phyloP scores from a whole-genome alignment of 2,888 invertebrate species.

The Elmis aenea region DNA sequence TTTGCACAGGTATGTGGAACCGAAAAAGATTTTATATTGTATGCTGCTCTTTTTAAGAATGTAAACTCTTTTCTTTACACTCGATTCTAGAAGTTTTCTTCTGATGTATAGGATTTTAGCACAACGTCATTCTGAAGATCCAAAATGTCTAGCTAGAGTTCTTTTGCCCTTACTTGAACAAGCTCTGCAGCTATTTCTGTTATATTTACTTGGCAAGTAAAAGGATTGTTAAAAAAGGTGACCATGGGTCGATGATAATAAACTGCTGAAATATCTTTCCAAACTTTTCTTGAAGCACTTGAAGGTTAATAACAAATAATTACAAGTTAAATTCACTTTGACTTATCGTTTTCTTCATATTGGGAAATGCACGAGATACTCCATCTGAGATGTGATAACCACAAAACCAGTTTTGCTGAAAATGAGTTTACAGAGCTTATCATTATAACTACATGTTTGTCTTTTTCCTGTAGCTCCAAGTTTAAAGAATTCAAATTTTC shows the following conservation, averaged over 20 bases:
- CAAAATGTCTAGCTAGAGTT: slow-evolving; percentile 6
- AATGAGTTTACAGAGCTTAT: slow-evolving; percentile 21
- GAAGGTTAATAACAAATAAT: slow-evolving; percentile 3
- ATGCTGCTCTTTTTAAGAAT: no score
- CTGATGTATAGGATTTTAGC: no score
- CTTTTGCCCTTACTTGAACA: slow-evolving; percentile 4
- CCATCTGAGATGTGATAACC: no score
- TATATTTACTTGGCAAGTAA: slow-evolving; percentile 8
- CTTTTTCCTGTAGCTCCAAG: slow-evolving; percentile 20
- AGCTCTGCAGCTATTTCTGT: slow-evolving; percentile 2
- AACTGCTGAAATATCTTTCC: slow-evolving; percentile 5
- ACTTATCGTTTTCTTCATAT: slow-evolving; percentile 11
- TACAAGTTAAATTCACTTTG: slow-evolving; percentile 3
- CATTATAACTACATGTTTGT: slow-evolving; percentile 16
- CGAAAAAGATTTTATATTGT: slow-evolving; percentile 10
- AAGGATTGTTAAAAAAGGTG: no score
- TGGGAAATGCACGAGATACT: no score
- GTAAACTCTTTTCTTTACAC: no score
- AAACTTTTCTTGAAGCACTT: no score
- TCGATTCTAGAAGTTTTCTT: slow-evolving; percentile 7
- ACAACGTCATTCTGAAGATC: no score
- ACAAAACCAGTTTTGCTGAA: slow-evolving; percentile 19
- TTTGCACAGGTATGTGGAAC: slow-evolving; percentile 3
- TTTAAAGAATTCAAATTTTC: slow-evolving; percentile 22
- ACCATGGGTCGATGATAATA: slow-evolving; percentile 6